Evolutionary conservation across 2,797 vertebrate genomes (phyloP), one percentile per base, ranked within the genome.

Genomic region (Gallinago stenura): DNA sequence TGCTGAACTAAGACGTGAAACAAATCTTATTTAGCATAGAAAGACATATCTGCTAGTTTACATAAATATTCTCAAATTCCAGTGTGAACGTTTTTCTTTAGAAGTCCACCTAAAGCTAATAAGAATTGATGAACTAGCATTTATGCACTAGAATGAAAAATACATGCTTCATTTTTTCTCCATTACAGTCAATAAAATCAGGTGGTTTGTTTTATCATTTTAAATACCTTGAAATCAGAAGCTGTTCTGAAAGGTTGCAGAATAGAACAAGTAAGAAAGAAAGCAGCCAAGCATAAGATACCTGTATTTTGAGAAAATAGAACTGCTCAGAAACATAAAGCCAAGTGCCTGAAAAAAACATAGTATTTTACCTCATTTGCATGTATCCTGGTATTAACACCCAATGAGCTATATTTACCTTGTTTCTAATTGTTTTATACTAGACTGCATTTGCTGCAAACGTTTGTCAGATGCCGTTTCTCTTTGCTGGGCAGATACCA

Each of bases 391-490:
- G 50, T n/a, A 51, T 13, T 43, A 73, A 56, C 39, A 73, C 37
- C 28, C 53, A 35, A 7, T 31, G 43, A 81, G 48, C 56, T 51
- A 35, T 35, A 65, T 65, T 98, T 98, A 99, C 99, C 99, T 99
- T 95, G 98, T 93, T 96, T 99, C 99, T 43, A 99, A 93, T 75
- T 99, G 98, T 91, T 98, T 98, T 88, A 99, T 94, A 70, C 97
- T 98, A 8, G 97, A 95, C 75, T 99, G 99, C 83, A 99, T 97
- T 93, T 99, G 98, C 54, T 99, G 98, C 66, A 98, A 97, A 57
- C 97, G 98, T 89, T 98, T 98, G 65, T 99, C 99, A 83, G 99
- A 98, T 10, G 98, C 98, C 10, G 98, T 98, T 96, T 99, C 99
- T 97, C 98, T 98, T 80, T 98, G 98, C 66, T 97, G 98, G 88